Evolutionary conservation across 2,888 invertebrate genomes (phyloP).

Genomic region (Cynaeus angustus): DNA sequence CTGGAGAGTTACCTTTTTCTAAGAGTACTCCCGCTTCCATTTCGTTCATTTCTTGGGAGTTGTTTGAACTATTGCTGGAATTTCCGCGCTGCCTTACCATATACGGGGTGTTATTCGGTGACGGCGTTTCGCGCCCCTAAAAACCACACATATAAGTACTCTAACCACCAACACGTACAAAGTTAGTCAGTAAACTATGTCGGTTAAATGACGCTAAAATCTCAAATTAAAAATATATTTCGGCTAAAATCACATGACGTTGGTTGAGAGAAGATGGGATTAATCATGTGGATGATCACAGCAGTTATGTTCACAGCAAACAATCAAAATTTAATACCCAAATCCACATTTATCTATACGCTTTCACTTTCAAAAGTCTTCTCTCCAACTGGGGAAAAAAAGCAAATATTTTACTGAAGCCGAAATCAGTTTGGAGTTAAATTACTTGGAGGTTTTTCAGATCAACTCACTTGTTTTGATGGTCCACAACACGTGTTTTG

Average conservation of each 20-base stretch:
- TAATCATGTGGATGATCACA: slow-evolving; percentile 30
- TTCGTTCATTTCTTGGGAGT: slow-evolving; percentile 71
- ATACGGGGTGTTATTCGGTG: slow-evolving; percentile 87
- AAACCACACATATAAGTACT: slow-evolving; percentile 34
- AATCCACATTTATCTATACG: slow-evolving; percentile 36
- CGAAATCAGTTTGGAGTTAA: not conserved
- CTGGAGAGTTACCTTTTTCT: slow-evolving; percentile 58
- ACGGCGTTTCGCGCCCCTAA: slow-evolving; percentile 80
- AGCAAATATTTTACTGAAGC: slow-evolving; percentile 20
- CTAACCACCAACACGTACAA: not conserved
- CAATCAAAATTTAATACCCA: slow-evolving; percentile 37
- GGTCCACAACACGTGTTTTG: slow-evolving; percentile 93
- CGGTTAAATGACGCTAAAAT: slow-evolving; percentile 3
- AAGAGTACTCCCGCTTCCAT: slow-evolving; percentile 73
- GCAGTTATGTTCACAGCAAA: slow-evolving; percentile 28
- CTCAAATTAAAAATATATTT: not conserved
- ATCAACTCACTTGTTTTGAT: slow-evolving; percentile 79
- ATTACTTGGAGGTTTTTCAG: not conserved
- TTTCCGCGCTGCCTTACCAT: slow-evolving; percentile 86
- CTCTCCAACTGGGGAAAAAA: slow-evolving; percentile 49
- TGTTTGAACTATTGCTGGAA: slow-evolving; percentile 71
- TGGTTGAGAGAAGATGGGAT: slow-evolving; percentile 21
- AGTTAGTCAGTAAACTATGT: not conserved
- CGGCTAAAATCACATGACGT: slow-evolving; percentile 9
- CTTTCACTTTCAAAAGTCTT: slow-evolving; percentile 41